phyloP scores from a whole-genome alignment of 2,797 vertebrate species.

The Rousettus madagascariensis region DNA sequence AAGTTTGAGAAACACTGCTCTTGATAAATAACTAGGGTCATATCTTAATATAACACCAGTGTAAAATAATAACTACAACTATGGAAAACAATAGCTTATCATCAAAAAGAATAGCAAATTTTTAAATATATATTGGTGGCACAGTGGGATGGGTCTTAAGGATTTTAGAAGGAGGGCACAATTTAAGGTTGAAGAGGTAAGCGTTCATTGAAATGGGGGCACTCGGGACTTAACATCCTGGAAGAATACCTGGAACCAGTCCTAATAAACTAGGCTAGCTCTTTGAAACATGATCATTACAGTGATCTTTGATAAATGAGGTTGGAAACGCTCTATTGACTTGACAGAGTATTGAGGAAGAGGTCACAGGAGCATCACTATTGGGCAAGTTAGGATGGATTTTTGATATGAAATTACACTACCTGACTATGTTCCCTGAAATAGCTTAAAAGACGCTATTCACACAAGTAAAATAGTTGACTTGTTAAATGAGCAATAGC shows the following conservation, averaged over 20 bases:
- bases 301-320: neutral
- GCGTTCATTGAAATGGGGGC: neutral
- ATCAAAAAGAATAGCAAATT: neutral
- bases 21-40: neutral
- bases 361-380: neutral
- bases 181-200: neutral
- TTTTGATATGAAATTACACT: neutral
- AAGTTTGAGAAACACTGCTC: neutral
- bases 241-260: neutral
- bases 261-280: neutral
- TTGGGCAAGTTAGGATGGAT: neutral
- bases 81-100: neutral
- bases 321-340: neutral
- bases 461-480: neutral
- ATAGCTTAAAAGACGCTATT: neutral
- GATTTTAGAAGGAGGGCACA: neutral
- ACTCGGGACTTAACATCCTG: neutral
- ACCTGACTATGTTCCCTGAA: neutral
- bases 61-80: neutral
- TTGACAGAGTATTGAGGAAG: neutral
- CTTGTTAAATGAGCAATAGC: neutral
- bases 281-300: neutral
- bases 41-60: neutral
- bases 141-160: neutral
- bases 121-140: neutral